Evolutionary conservation across 1,140 invertebrate genomes (phyloP).

Genomic region (Penaeus chinensis): DNA sequence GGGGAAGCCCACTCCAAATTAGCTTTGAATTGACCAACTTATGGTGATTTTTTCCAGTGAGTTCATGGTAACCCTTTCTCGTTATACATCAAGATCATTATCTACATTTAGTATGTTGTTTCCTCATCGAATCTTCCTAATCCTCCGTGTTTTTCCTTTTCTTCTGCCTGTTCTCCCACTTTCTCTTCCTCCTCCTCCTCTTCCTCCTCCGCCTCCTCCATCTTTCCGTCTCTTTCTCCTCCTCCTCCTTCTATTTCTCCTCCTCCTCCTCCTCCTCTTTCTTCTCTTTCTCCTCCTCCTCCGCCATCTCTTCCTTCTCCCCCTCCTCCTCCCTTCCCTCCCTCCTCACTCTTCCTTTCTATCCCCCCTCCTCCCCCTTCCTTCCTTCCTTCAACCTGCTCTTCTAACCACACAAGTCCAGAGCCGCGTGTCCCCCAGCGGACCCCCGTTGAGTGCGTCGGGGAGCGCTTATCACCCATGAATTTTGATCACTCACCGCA

Average conservation of each 20-base stretch:
- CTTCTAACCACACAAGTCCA: background rate
- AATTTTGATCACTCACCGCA: too few species aligned
- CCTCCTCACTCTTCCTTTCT: background rate
- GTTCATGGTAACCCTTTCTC: too few species aligned
- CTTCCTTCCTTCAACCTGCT: background rate
- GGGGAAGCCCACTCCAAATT: too few species aligned
- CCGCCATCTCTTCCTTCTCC: background rate
- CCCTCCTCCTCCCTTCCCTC: background rate
- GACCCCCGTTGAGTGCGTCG: too few species aligned
- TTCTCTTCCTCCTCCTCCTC: background rate
- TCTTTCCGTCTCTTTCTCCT: background rate
- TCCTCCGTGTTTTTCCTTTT: background rate
- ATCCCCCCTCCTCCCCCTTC: background rate
- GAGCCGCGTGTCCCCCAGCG: background rate
- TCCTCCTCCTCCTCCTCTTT: slow-evolving; percentile 17
- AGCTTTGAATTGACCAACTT: too few species aligned
- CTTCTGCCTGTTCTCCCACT: background rate
- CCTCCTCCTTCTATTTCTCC: slow-evolving; percentile 14
- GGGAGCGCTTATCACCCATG: too few species aligned
- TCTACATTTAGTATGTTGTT: too few species aligned
- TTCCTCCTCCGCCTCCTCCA: background rate
- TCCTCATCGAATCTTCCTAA: too few species aligned
- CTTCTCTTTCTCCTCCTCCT: background rate
- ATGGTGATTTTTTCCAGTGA: too few species aligned
- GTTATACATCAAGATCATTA: too few species aligned